These are phyloP conservation scores for Platerodrilus igneus DNA, from an alignment of 2,888 invertebrate genomes.

Conservation along the genomic window DNA sequence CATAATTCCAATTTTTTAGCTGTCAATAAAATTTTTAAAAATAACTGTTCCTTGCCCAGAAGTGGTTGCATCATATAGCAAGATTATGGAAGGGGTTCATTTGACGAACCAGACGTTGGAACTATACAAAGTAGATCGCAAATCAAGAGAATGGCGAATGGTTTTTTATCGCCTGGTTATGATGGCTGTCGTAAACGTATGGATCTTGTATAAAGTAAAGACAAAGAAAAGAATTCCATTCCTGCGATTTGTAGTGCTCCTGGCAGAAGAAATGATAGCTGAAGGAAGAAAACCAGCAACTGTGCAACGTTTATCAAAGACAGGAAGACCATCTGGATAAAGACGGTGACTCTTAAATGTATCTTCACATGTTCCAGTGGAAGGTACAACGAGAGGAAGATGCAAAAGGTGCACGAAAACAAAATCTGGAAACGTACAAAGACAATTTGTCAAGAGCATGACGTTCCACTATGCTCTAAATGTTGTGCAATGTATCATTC, in stretches of 20 bases:
- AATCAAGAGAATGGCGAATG: conserved; percentile 32
- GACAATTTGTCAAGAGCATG: no score
- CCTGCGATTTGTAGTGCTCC: conserved; percentile 8
- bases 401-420: no score
- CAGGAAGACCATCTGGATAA: conserved; percentile 9
- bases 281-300: conserved; percentile 8
- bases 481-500: no score
- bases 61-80: conserved; percentile 28
- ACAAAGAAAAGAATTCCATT: no score
- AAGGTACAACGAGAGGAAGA: conserved; percentile 7
- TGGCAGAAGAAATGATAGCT: conserved; percentile 13
- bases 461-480: no score
- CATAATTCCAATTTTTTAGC: conserved; percentile 21
- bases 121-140: conserved; percentile 30
- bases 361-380: conserved; percentile 14
- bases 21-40: conserved; percentile 29
- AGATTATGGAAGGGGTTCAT: conserved; percentile 33
- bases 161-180: conserved; percentile 33
- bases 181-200: conserved; percentile 22
- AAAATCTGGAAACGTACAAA: no score
- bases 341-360: conserved; percentile 8
- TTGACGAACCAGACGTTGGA: conserved; percentile 33
- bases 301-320: conserved; percentile 4
- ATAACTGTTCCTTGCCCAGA: conserved; percentile 26
- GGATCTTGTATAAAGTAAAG: no score